Conservation (phyloP, 2,797 vertebrate species). For the Sebastes ruberrimus region DNA sequence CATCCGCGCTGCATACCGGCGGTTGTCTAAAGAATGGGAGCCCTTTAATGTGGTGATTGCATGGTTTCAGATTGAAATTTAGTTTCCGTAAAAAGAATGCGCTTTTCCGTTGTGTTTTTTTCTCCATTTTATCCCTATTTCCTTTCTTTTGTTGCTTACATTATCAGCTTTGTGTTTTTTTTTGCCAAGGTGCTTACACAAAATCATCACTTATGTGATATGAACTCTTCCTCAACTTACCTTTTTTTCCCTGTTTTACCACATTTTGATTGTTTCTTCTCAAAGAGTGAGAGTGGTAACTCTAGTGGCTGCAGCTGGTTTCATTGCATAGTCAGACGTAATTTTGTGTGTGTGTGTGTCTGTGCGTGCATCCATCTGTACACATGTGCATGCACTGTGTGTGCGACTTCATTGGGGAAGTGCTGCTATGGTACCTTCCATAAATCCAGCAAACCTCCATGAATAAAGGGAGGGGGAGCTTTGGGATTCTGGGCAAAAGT, state of each 20-base stretch:
- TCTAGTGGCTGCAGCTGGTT: slow-evolving; percentile 62
- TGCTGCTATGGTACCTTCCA: slow-evolving; percentile 55
- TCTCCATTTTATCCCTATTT: slow-evolving; percentile 72
- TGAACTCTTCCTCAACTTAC: slow-evolving; percentile 61
- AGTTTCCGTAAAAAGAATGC: slow-evolving; percentile 80
- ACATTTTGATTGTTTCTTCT: slow-evolving; percentile 43
- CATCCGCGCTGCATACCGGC: slow-evolving; percentile 77
- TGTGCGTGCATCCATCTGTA: slow-evolving; percentile 15
- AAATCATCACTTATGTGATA: slow-evolving; percentile 49
- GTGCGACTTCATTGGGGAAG: slow-evolving; percentile 40
- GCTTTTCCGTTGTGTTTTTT: slow-evolving; percentile 75
- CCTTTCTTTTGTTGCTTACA: slow-evolving; percentile 73
- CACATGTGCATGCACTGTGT: slow-evolving; percentile 12
- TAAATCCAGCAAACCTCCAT: slow-evolving; percentile 63
- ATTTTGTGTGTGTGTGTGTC: background rate
- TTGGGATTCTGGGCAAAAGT: slow-evolving; percentile 63
- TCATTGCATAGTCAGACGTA: slow-evolving; percentile 40
- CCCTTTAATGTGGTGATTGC: slow-evolving; percentile 86
- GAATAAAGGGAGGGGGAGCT: slow-evolving; percentile 55
- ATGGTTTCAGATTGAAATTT: slow-evolving; percentile 79
- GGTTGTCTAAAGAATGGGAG: slow-evolving; percentile 77
- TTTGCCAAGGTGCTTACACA: slow-evolving; percentile 35
- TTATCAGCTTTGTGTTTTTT: slow-evolving; percentile 63
- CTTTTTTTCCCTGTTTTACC: slow-evolving; percentile 23
- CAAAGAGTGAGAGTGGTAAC: slow-evolving; percentile 42